Evolutionary conservation across 2,113 vertebrate genomes (phyloP), one percentile per base, ranked within the genome.

Genomic region (Ceyx cyanopectus): DNA sequence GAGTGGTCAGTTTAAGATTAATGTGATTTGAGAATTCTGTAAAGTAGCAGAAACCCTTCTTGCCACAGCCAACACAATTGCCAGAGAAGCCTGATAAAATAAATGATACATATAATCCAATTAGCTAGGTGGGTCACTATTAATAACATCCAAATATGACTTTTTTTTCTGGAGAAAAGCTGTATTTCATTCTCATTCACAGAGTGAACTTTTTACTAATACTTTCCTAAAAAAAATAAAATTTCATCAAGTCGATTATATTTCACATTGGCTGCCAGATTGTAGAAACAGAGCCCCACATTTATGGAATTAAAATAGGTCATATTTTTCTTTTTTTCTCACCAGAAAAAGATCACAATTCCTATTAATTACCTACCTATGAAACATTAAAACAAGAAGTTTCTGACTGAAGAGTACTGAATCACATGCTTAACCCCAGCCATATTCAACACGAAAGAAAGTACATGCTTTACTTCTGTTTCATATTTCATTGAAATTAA

Each of bases 21-120:
- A 99, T 99, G 97, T 99, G 99, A 96, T 98, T 98, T 95, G 99
- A 99, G 95, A 99, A 99, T 89, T 99, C 99, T 0, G 99, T 99
- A 97, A 99, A 99, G 97, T 99, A 99, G 53, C 99, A 99, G 95
- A 99, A 99, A 48, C 99, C 99, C 93, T 99, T 99, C 96, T 99
- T 99, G 79, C 99, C 99, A 84, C 99, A 99, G 96, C 99, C 99
- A 82, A 99, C 97, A 26, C 99, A 99, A 92, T 99, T 99, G 92
- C 99, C 99, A 11, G 98, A 99, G 95, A 99, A 99, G 32, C 99
- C 99, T 99, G 82, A 56, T 81, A 94, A 89, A 85, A 88, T 56
- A 92, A 92, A 92, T 63, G 83, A 91, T 61, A 94, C 43, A 93
- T 19, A 90, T 69, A 80, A 89, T 85, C 66, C 74, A 67, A 2